These are phyloP conservation scores for Ramphastos sulfuratus DNA, from an alignment of 2,113 vertebrate genomes.

Conservation along the genomic window DNA sequence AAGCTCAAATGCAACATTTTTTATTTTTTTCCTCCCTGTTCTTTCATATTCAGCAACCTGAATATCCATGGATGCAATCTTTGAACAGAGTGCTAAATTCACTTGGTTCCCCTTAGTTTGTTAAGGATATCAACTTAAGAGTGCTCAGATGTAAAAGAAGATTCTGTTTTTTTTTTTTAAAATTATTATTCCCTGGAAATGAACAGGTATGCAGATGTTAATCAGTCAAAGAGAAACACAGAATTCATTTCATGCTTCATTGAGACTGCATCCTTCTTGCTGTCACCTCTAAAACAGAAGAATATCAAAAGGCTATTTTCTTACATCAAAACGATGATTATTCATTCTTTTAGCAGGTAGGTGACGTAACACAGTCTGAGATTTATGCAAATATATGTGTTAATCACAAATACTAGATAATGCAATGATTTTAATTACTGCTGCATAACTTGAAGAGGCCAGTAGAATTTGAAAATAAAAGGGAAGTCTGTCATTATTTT, in stretches of 20 bases:
- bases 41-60: not conserved
- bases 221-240: not conserved
- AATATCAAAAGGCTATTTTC: not conserved
- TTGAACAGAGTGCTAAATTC: not conserved
- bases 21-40: not conserved
- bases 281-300: not conserved
- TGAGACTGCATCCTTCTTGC: not conserved
- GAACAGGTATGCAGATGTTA: not conserved
- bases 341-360: not conserved
- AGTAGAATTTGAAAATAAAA: not conserved
- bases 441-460: not conserved
- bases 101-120: not conserved
- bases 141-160: not conserved
- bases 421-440: not conserved
- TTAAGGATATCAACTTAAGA: not conserved
- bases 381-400: not conserved
- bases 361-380: accelerated
- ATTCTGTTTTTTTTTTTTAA: not conserved
- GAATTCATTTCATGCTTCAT: not conserved
- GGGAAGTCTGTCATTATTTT: not conserved
- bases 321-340: not conserved
- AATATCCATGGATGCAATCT: not conserved
- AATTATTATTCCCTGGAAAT: not conserved
- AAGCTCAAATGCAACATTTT: too few relatives aligned
- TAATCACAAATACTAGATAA: not conserved